Conservation (phyloP, 2,113 vertebrate genomes). For the Scartelaos histophorus region DNA sequence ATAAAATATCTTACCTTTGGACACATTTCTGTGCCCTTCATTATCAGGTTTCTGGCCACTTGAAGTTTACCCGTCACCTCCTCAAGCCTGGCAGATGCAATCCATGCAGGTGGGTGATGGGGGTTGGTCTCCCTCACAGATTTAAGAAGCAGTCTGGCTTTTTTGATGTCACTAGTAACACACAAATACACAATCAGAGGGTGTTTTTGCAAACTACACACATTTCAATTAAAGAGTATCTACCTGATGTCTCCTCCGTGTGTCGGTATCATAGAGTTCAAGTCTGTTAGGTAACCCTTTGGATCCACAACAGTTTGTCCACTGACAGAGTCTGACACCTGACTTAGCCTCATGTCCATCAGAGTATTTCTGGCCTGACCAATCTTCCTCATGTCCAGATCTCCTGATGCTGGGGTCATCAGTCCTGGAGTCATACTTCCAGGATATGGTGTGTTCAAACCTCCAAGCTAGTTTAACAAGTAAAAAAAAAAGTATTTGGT, state of each 20-base stretch:
- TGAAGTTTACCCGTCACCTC: slow-evolving; percentile 97
- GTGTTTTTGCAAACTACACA: neutral
- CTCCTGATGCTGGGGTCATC: slow-evolving; percentile 94
- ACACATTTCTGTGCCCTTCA: slow-evolving; percentile 99
- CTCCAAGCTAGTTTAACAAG: slow-evolving; percentile 72
- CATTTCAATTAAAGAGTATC: neutral
- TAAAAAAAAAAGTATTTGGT: neutral
- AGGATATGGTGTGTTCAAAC: slow-evolving; percentile 93
- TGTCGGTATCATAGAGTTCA: slow-evolving; percentile 99
- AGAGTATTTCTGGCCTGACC: slow-evolving; percentile 97
- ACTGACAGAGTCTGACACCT: slow-evolving; percentile 98
- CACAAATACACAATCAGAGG: slow-evolving; percentile 13
- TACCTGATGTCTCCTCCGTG: slow-evolving; percentile 98
- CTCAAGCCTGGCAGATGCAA: slow-evolving; percentile 94
- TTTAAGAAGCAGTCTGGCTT: slow-evolving; percentile 93
- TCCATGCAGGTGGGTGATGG: slow-evolving; percentile 97
- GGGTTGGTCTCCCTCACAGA: slow-evolving; percentile 98
- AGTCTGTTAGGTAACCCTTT: slow-evolving; percentile 95
- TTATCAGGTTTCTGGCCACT: slow-evolving; percentile 95
- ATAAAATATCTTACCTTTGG: slow-evolving; percentile 83
- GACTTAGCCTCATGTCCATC: slow-evolving; percentile 99
- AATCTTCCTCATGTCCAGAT: slow-evolving; percentile 98
- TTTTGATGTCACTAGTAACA: slow-evolving; percentile 92
- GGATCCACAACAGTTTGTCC: slow-evolving; percentile 98
- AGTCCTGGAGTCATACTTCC: slow-evolving; percentile 95